A percentile compares a stretch with the other conserved stretches of the same genome.
These are phyloP conservation scores for Bujurquina vittata DNA, from an alignment of 2,113 vertebrate species.

Conservation along the genomic window DNA sequence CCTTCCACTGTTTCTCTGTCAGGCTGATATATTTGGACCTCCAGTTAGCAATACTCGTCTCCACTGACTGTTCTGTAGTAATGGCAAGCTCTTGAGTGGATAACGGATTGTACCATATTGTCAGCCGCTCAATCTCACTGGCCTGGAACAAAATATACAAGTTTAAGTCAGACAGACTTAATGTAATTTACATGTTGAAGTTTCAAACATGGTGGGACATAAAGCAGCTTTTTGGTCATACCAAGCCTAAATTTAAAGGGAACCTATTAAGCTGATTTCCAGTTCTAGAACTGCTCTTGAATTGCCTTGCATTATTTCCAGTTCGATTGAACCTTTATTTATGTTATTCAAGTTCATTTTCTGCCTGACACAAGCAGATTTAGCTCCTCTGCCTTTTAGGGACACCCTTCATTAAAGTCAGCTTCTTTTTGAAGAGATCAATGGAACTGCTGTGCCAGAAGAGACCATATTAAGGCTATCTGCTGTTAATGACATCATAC, in stretches of 20 bases:
- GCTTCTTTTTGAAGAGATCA: accelerated
- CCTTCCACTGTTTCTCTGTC: conserved; percentile 97
- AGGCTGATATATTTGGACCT: conserved; percentile 94
- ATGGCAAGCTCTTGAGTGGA: conserved; percentile 91
- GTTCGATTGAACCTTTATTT: background rate
- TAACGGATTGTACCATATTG: conserved; percentile 96
- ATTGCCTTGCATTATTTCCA: background rate
- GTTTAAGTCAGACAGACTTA: background rate
- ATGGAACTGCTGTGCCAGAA: background rate
- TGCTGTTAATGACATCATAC: background rate
- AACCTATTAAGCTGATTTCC: background rate
- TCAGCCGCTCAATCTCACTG: conserved; percentile 94
- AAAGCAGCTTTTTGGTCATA: background rate
- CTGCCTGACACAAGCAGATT: background rate
- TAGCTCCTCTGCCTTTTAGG: background rate
- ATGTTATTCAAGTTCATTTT: background rate
- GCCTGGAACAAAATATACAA: conserved; percentile 77
- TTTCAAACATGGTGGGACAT: background rate
- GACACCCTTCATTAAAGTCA: background rate
- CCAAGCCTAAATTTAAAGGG: background rate
- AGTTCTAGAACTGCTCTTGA: background rate
- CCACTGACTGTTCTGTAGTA: conserved; percentile 88
- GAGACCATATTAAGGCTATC: background rate
- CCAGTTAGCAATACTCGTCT: conserved; percentile 96
- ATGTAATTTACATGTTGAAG: background rate